Base-by-base conservation (phyloP, 2,888 invertebrate species). In the Idaea straminata region DNA sequence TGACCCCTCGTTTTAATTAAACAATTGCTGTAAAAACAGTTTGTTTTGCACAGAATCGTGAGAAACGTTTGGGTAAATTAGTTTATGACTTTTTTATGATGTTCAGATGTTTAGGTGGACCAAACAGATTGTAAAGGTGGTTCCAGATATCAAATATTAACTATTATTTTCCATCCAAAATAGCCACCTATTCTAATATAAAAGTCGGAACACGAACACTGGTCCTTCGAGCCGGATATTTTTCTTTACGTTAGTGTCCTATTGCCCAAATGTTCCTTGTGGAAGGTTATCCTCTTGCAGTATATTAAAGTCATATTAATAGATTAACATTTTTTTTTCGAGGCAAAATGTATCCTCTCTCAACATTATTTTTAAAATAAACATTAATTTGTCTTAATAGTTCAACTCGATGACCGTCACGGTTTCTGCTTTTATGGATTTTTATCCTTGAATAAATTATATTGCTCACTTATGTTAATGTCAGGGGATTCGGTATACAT, bases 1-100 rank as follows among this genome's bases (percentile, higher is more conserved):
- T 86, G 87, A 86, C 86, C 86, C 81, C 80, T 69, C 71, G 72
- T 77, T 80, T 84, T 85, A 87, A 87, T 87, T 87, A 86, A 83
- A 87, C 86, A 86, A 84, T 83, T 79, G 62, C 64, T 60, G 64
- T 69, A 66, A 77, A 81, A 82, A 79, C 77, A 78, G 47, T 82
- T 70, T 71, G 68, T 69, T 67, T 67, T 71, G 71, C 47, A 7
- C 47, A 47, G 47, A 47, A 47, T 47, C 47, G 47, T 47, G 47
- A 47, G 47, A 47, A 47, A 10, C 6, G 6, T 13, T 47, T 47
- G 47, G 47, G 47, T 7, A 47, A 47, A 47, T 13, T 47, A 47
- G 47, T 47, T 47, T 47, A 47, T 47, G 47, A 47, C 47, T 47
- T 47, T 47, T 47, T 25, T 5, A 15, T 13, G 60, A 15, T 15